Conservation (phyloP, 2,888 invertebrate genomes). For the Scaptodrosophila latifasciaeformis region DNA sequence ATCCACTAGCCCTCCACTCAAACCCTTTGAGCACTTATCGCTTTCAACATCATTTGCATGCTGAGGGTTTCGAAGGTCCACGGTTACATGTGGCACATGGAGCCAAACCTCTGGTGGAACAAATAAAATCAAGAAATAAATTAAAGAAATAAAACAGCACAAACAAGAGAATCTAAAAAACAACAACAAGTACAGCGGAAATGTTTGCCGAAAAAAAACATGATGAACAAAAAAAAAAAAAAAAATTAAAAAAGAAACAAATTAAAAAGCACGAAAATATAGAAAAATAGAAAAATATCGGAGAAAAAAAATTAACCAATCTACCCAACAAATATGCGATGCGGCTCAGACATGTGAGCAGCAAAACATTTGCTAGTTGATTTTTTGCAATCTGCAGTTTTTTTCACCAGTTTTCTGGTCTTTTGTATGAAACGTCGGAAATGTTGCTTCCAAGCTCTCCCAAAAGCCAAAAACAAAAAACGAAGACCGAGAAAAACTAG, state of each 20-base stretch:
- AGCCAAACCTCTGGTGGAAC: slow-evolving; percentile 33
- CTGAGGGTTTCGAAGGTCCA: no score
- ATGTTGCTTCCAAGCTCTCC: slow-evolving; percentile 45
- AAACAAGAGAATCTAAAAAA: slow-evolving; percentile 17
- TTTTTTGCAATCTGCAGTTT: slow-evolving; percentile 68
- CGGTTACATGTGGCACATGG: slow-evolving; percentile 29
- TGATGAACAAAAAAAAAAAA: slow-evolving; percentile 20
- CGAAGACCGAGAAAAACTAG: no score
- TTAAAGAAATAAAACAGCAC: slow-evolving; percentile 58
- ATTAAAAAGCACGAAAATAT: no score
- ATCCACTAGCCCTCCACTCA: slow-evolving; percentile 44
- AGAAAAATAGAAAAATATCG: not conserved
- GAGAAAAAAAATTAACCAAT: slow-evolving; percentile 25
- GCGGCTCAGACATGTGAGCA: slow-evolving; percentile 28
- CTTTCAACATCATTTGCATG: slow-evolving; percentile 66
- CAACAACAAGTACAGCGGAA: slow-evolving; percentile 26
- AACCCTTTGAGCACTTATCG: slow-evolving; percentile 66
- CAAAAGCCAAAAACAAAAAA: not conserved
- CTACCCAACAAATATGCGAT: slow-evolving; percentile 49
- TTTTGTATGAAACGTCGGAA: slow-evolving; percentile 58
- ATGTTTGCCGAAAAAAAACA: slow-evolving; percentile 50
- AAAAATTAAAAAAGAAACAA: not conserved
- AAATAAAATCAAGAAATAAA: slow-evolving; percentile 69
- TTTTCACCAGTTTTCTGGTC: no score
- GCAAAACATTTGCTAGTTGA: slow-evolving; percentile 45